phyloP scores from a whole-genome alignment of 2,113 vertebrate species.

The Microcebus jonahi region DNA sequence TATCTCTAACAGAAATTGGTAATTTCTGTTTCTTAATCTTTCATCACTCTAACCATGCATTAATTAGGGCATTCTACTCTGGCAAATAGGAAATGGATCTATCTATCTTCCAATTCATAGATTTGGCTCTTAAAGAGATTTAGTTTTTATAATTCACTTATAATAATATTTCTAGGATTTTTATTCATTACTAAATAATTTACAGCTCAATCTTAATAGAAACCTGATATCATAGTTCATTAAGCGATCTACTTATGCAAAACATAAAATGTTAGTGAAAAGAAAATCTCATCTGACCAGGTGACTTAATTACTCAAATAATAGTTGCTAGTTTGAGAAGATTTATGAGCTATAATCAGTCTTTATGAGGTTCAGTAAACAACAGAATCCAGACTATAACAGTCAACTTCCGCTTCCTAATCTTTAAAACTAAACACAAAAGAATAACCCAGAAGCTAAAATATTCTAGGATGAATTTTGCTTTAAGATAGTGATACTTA shows the following conservation, averaged over 20 bases:
- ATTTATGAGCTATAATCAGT: background rate
- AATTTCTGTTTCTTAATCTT: conserved; percentile 30
- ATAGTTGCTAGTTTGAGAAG: background rate
- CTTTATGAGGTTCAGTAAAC: conserved; percentile 18
- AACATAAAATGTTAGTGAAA: conserved; percentile 40
- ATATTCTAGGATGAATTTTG: background rate
- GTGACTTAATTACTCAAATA: conserved; percentile 6
- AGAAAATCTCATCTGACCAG: background rate
- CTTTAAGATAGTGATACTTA: conserved; percentile 23
- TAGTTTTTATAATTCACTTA: conserved; percentile 4
- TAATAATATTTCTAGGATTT: conserved; percentile 37
- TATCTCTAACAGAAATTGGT: background rate
- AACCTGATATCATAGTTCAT: conserved; percentile 8
- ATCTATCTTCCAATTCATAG: conserved; percentile 36
- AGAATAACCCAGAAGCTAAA: conserved; percentile 34
- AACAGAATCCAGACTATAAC: background rate
- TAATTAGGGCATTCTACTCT: background rate
- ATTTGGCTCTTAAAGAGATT: conserved; percentile 15
- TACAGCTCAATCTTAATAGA: background rate
- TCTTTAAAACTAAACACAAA: conserved; percentile 33
- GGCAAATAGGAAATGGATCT: background rate
- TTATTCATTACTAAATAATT: conserved; percentile 20
- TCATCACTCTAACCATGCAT: background rate
- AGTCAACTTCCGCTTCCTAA: conserved; percentile 25
- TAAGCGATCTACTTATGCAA: conserved; percentile 25